These are phyloP conservation scores for Helicoverpa armigera DNA, from an alignment of 1,140 invertebrate species.

Conservation along the genomic window DNA sequence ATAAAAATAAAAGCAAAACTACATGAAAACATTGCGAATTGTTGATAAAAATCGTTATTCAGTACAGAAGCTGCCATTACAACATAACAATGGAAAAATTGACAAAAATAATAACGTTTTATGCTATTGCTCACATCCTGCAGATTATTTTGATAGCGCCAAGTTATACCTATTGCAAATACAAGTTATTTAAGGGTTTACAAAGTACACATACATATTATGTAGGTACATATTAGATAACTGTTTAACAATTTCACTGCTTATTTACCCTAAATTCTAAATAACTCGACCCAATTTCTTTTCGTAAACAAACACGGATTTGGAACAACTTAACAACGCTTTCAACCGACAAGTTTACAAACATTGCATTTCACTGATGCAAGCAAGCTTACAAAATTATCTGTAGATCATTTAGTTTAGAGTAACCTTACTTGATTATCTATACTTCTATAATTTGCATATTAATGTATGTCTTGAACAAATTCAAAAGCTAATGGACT, in stretches of 20 bases:
- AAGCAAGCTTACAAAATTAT: too few species aligned
- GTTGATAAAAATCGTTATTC: too few species aligned
- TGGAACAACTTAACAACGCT: background rate
- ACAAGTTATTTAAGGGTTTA: background rate
- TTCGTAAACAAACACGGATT: background rate
- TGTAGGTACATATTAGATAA: too few species aligned
- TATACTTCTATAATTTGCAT: too few species aligned
- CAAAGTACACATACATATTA: background rate
- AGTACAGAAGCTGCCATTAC: background rate
- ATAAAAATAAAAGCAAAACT: too few species aligned
- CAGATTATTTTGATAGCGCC: background rate
- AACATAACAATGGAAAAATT: slow-evolving; percentile 15
- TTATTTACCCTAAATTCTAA: background rate
- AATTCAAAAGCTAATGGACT: too few species aligned
- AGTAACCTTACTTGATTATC: too few species aligned
- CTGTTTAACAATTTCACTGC: background rate
- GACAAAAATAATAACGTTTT: background rate
- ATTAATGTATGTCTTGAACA: too few species aligned
- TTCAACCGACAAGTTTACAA: background rate
- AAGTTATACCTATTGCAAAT: background rate
- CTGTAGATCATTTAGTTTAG: too few species aligned
- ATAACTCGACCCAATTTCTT: background rate
- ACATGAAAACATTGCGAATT: too few species aligned
- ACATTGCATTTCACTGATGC: background rate
- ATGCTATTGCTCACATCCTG: slow-evolving; percentile 19